Evolutionary conservation across 2,888 invertebrate species (phyloP).

Genomic region (Dorcus parallelipipedus): DNA sequence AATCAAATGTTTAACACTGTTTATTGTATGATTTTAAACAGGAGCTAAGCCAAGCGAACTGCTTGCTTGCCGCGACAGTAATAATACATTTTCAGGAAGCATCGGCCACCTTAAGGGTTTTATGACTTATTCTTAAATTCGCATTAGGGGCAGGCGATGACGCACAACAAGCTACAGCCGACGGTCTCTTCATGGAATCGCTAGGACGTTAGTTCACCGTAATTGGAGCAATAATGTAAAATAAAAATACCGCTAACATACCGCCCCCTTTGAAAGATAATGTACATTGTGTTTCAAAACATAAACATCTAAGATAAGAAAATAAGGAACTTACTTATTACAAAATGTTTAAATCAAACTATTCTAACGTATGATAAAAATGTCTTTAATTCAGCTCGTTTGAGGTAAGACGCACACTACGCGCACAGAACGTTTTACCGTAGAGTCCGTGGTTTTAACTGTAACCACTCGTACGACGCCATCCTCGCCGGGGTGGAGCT

Average conservation of each 20-base stretch:
- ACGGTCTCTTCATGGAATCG: too few relatives aligned
- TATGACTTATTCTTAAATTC: too few relatives aligned
- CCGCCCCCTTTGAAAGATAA: conserved; percentile 6
- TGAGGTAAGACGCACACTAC: neutral
- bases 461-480: neutral
- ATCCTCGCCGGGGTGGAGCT: conserved; percentile 3
- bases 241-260: conserved; percentile 1
- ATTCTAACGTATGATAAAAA: neutral
- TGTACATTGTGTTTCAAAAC: neutral
- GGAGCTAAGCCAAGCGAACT: too few relatives aligned
- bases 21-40: too few relatives aligned
- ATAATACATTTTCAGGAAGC: too few relatives aligned
- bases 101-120: too few relatives aligned
- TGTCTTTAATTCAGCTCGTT: neutral
- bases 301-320: neutral
- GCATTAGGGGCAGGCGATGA: too few relatives aligned
- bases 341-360: neutral
- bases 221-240: too few relatives aligned
- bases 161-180: too few relatives aligned
- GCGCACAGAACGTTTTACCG: neutral
- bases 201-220: too few relatives aligned
- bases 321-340: neutral
- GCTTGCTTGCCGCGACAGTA: too few relatives aligned
- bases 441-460: neutral
- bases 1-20: too few relatives aligned